A percentile compares a stretch with the other conserved stretches of the same genome.
Conservation (phyloP, 2,888 invertebrate genomes). For the Mesorhabditis sp. region DNA sequence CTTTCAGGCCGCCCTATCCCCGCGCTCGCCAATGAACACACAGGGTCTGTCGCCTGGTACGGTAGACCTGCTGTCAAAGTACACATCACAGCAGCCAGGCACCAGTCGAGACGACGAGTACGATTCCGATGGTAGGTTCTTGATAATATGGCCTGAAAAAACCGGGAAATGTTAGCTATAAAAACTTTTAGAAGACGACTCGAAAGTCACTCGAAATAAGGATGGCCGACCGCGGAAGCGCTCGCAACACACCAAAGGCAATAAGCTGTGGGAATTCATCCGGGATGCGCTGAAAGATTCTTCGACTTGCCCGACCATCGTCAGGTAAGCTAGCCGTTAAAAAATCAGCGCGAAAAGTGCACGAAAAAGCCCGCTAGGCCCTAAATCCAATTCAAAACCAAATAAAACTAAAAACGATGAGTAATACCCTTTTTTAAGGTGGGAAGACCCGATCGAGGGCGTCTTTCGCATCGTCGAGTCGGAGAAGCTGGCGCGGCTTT, state of each 20-base stretch:
- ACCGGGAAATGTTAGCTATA: background rate
- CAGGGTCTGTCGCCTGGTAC: slow-evolving; percentile 10
- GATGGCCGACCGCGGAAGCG: slow-evolving; percentile 57
- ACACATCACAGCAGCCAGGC: background rate
- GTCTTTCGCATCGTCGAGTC: slow-evolving; percentile 83
- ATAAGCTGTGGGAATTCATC: slow-evolving; percentile 77
- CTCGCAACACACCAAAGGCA: slow-evolving; percentile 59
- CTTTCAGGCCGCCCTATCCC: slow-evolving; percentile 12
- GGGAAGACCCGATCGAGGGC: slow-evolving; percentile 80
- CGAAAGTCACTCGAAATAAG: slow-evolving; percentile 45
- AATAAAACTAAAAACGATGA: background rate
- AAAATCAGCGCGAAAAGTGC: background rate
- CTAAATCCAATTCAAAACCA: background rate
- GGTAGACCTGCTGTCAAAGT: background rate
- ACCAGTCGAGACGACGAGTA: background rate
- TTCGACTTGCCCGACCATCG: slow-evolving; percentile 75
- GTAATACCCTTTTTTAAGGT: slow-evolving; percentile 63
- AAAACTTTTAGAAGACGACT: slow-evolving; percentile 11
- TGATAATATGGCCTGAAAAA: background rate
- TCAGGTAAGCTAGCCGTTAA: slow-evolving; percentile 58
- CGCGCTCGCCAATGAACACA: slow-evolving; percentile 12
- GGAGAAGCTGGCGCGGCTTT: slow-evolving; percentile 78
- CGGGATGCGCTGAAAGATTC: slow-evolving; percentile 75
- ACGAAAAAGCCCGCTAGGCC: background rate
- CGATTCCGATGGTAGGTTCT: background rate